Percentiles rank a stretch among this genome's conserved stretches.
These are phyloP conservation scores for Sarcophaga caerulescens DNA, from an alignment of 2,888 invertebrate species.

Conservation along the genomic window DNA sequence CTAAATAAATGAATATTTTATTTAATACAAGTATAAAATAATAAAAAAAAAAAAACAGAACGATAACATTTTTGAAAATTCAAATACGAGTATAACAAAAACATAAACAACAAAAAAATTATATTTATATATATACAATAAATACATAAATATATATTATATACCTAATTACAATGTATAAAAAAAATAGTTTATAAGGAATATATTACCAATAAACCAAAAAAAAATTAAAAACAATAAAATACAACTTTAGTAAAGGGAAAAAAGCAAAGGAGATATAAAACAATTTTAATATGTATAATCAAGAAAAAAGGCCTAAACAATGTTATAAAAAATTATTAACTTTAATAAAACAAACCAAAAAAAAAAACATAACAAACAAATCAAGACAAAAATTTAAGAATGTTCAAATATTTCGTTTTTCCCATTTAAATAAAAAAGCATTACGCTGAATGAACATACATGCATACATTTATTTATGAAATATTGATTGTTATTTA, in stretches of 20 bases:
- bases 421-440: not conserved
- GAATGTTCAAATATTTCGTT: slow-evolving; percentile 45
- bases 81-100: slow-evolving; percentile 31
- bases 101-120: slow-evolving; percentile 45
- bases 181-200: slow-evolving; percentile 41
- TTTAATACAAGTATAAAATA: slow-evolving; percentile 51
- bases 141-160: slow-evolving; percentile 48
- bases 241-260: slow-evolving; percentile 18
- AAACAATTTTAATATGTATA: slow-evolving; percentile 38
- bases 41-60: slow-evolving; percentile 41
- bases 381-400: not conserved
- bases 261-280: not conserved
- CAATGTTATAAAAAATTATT: slow-evolving; percentile 57
- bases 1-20: slow-evolving; percentile 55
- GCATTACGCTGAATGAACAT: not conserved
- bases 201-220: slow-evolving; percentile 48
- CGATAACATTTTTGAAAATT: slow-evolving; percentile 64
- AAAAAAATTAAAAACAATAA: slow-evolving; percentile 46
- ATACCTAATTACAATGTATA: slow-evolving; percentile 50
- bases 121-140: slow-evolving; percentile 67
- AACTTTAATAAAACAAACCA: not conserved
- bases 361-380: no score
- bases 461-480: not conserved
- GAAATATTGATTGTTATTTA: slow-evolving; percentile 42
- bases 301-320: slow-evolving; percentile 60